Evolutionary conservation across 2,113 vertebrate genomes (phyloP), one percentile per base, ranked within the genome.

Genomic region (Lasiurus cinereus): DNA sequence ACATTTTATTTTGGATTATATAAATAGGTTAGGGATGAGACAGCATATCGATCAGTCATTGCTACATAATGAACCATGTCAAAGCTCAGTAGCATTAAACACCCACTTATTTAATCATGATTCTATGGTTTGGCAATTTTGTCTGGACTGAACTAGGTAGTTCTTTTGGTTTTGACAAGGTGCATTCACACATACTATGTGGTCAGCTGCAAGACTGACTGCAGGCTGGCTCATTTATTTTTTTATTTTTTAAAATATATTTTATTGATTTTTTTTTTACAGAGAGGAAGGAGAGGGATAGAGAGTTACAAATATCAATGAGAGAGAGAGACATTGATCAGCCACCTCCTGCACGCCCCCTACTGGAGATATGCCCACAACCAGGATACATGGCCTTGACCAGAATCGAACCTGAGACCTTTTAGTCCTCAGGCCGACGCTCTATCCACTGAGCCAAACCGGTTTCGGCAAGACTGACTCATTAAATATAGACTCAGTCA

Each of bases 1-100:
- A 16, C 5, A 70, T n/a, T 91, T 91, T 88, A 69, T 89, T 69
- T 93, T 52, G 22, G 50, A 21, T 93, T 77, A 80, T 67, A 48
- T 74, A 52, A 80, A 80, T 84, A 79, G 64, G 67, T 50, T 69
- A 74, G 21, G 14, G 29, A 33, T 79, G 48, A 89, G 80, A 59
- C 3, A 43, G 66, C 16, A 1, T 78, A 24, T 86, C 24, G 50
- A 48, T 93, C 50, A 67, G 54, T 18, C 90, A 52, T 86, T 77
- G 52, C 13, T 72, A 12, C 10, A 56, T 83, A 88, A 83, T 39
- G 56, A 91, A 27, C 14, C 31, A 43, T 33, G 8, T 78, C 22
- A 84, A 66, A 83, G 56, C 46, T 94, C 85, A 73, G 52, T 79
- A 48, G 22, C 43, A 79, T 90, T 52, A 70, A 83, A 91, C 29